A percentile compares a stretch with the other conserved stretches of the same genome.
Evolutionary conservation across 2,797 vertebrate genomes (phyloP).

Genomic region (Anguilla obscura): DNA sequence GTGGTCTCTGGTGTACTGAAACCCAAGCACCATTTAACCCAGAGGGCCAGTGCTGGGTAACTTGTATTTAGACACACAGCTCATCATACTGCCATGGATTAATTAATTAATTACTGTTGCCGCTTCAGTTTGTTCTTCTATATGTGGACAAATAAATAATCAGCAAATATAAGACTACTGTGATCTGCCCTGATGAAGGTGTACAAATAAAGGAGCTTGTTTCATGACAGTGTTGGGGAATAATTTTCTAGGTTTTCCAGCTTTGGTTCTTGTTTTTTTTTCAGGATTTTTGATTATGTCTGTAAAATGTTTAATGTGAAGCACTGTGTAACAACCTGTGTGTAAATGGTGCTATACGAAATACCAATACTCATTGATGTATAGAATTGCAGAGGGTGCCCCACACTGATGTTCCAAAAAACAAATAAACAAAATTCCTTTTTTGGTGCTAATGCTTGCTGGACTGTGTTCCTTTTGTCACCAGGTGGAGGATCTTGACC

Average conservation of each 20-base stretch:
- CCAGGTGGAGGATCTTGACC: conserved; percentile 76
- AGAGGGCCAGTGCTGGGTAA: neutral
- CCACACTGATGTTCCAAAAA: neutral
- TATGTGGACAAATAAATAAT: neutral
- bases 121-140: neutral
- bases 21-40: neutral
- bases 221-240: neutral
- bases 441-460: neutral
- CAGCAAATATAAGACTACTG: neutral
- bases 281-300: neutral
- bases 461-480: neutral
- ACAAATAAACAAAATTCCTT: neutral
- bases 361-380: neutral
- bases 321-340: neutral
- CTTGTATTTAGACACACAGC: neutral
- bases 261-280: neutral
- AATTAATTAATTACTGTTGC: neutral
- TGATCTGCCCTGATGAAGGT: neutral
- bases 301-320: neutral
- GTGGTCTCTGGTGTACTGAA: neutral
- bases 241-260: neutral
- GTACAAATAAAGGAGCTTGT: neutral
- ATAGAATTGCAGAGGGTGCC: neutral
- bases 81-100: neutral
- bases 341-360: neutral